Percentiles rank a stretch among this genome's conserved stretches.
Conservation (phyloP, 35 echinoderm and acorn worm genomes). For the Chiridota heheva region DNA sequence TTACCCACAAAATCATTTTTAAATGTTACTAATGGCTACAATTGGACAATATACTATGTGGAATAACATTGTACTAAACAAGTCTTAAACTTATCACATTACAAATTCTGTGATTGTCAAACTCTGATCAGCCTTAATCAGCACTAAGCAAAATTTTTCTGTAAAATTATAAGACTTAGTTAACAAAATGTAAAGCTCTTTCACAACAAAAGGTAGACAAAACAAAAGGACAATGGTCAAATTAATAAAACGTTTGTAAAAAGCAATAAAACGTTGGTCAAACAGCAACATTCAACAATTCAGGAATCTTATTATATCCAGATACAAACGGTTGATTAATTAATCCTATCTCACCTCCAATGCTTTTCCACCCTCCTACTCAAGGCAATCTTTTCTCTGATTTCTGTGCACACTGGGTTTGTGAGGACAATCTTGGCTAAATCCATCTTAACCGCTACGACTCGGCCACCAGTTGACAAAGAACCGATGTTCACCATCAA, state of each 20-base stretch:
- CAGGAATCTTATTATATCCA: neutral
- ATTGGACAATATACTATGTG: too few species aligned
- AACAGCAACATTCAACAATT: neutral
- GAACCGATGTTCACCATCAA: slow-evolving; percentile 99
- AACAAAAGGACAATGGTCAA: too few species aligned
- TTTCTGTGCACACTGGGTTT: slow-evolving; percentile 94
- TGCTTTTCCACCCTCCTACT: slow-evolving; percentile 97
- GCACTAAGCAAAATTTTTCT: too few species aligned
- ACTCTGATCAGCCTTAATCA: too few species aligned
- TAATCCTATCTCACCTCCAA: slow-evolving; percentile 88
- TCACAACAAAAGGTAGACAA: too few species aligned
- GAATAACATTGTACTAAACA: too few species aligned
- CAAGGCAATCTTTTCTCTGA: slow-evolving; percentile 96
- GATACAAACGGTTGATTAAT: neutral
- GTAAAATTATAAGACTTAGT: too few species aligned
- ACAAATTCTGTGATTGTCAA: too few species aligned
- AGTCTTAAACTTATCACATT: too few species aligned
- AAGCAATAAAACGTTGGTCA: neutral
- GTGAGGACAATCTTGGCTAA: slow-evolving; percentile 98
- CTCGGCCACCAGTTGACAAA: slow-evolving; percentile 89
- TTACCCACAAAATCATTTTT: too few species aligned
- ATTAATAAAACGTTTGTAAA: neutral
- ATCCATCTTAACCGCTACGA: slow-evolving; percentile 95
- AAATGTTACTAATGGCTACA: too few species aligned
- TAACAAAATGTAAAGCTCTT: too few species aligned